Evolutionary conservation across 2,113 vertebrate genomes (phyloP).

Genomic region (Okapia johnstoni): DNA sequence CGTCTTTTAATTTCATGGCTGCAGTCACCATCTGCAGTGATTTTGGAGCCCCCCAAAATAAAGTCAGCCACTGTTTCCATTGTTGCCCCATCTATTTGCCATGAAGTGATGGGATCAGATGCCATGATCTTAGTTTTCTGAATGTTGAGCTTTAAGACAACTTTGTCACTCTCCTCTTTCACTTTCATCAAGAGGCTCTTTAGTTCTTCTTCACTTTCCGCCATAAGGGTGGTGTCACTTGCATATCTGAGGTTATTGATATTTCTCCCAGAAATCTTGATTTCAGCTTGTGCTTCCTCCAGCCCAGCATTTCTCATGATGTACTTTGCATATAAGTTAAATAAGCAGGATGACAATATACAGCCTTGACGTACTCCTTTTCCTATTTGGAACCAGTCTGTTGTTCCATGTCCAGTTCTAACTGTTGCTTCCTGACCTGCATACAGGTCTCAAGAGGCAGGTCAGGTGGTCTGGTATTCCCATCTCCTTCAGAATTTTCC

Average conservation of each 20-base stretch:
- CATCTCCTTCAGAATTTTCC: neutral
- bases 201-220: neutral
- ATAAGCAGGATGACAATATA: neutral
- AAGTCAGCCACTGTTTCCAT: neutral
- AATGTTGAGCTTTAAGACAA: neutral
- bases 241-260: neutral
- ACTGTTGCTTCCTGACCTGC: neutral
- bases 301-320: neutral
- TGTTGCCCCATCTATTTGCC: neutral
- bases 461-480: neutral
- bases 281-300: neutral
- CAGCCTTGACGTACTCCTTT: neutral
- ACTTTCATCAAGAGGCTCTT: neutral
- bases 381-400: neutral
- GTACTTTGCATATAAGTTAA: neutral
- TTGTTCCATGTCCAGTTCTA: neutral
- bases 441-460: neutral
- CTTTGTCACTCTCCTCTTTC: neutral
- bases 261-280: neutral
- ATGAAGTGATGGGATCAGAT: neutral
- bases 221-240: neutral
- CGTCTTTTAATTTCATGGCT: neutral
- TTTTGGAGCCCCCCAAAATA: rapidly evolving
- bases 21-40: neutral
- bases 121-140: neutral